phyloP scores from a whole-genome alignment of 2,113 vertebrate species.

The Bettongia penicillata region DNA sequence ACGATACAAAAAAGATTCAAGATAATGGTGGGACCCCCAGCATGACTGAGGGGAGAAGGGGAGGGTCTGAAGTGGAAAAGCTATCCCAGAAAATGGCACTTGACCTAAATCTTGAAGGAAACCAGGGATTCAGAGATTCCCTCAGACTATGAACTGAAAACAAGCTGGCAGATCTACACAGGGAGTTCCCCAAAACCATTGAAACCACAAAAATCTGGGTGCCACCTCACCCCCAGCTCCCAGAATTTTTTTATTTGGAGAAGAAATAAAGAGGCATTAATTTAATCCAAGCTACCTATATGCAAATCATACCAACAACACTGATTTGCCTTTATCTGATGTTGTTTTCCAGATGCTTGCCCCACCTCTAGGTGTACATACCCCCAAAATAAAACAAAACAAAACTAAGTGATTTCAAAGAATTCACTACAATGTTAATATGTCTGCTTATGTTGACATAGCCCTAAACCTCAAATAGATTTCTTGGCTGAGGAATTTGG shows the following conservation, averaged over 20 bases:
- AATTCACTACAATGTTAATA: neutral
- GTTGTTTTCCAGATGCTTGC: neutral
- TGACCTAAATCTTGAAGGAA: neutral
- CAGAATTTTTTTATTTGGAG: neutral
- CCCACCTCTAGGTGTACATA: neutral
- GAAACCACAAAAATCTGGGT: neutral
- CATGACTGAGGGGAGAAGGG: neutral
- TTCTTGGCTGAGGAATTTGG: neutral
- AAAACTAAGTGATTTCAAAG: neutral
- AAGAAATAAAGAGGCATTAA: neutral
- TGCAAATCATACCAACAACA: neutral
- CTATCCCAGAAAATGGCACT: neutral
- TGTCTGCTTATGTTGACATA: neutral
- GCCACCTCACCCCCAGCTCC: neutral
- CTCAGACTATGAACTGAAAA: neutral
- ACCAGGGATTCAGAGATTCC: neutral
- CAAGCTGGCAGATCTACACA: neutral
- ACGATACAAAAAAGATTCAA: neutral
- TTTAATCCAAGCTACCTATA: neutral
- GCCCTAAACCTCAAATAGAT: neutral
- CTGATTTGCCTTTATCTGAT: neutral
- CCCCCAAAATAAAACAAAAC: neutral
- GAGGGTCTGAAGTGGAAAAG: neutral
- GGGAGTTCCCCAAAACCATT: neutral
- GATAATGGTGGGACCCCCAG: neutral